Percentiles rank a stretch among this genome's conserved stretches.
Conservation (phyloP, 2,888 invertebrate genomes). For the Polydrusus cervinus region DNA sequence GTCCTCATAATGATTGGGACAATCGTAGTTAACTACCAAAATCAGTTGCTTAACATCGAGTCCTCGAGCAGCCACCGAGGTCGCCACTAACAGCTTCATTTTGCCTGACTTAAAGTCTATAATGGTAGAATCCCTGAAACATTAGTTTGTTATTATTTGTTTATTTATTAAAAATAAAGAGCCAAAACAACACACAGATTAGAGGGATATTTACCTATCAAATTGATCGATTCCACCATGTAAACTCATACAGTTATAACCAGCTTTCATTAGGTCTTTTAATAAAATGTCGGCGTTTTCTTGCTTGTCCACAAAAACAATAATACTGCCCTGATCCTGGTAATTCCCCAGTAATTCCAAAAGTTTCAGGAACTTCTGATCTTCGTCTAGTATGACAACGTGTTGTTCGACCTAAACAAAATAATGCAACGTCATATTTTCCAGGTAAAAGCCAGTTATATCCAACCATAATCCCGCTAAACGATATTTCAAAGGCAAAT, state of each 20-base stretch:
- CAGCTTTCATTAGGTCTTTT: conserved; percentile 96
- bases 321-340: conserved; percentile 93
- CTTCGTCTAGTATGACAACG: conserved; percentile 94
- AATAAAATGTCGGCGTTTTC: conserved; percentile 95
- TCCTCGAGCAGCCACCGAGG: conserved; percentile 98
- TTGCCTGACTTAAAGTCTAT: conserved; percentile 94
- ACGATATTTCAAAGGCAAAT: no score
- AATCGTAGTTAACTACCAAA: conserved; percentile 98
- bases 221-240: conserved; percentile 99
- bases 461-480: no score
- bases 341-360: conserved; percentile 97
- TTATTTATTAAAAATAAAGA: neutral
- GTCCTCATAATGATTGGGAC: conserved; percentile 99
- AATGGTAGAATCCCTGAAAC: conserved; percentile 98
- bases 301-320: conserved; percentile 99
- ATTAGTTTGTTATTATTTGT: no score
- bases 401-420: conserved; percentile 86
- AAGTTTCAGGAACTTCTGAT: conserved; percentile 97
- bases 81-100: conserved; percentile 94
- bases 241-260: conserved; percentile 96
- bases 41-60: conserved; percentile 99
- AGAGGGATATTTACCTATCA: conserved; percentile 74
- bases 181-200: no score
- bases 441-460: no score
- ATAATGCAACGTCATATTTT: conserved; percentile 5